phyloP scores from a whole-genome alignment of 2,797 vertebrate species.

The Coreius guichenoti region DNA sequence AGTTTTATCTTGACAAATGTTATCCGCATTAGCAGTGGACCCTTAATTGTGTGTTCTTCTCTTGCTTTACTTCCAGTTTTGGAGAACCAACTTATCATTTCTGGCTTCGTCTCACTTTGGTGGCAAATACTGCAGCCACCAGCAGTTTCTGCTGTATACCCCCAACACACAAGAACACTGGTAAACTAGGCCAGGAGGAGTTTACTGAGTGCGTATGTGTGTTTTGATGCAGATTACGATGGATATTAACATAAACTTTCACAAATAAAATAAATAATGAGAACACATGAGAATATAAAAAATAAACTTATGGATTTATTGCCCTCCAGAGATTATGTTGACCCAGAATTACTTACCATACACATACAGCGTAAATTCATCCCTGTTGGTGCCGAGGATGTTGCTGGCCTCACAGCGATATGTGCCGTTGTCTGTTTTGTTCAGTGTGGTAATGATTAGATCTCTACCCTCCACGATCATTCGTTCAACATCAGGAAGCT shows the following conservation, averaged over 20 bases:
- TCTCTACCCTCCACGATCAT: constrained; percentile 97
- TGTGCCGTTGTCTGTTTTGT: constrained; percentile 99
- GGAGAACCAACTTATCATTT: constrained; percentile 73
- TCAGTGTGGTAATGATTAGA: constrained; percentile 93
- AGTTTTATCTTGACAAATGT: constrained; percentile 70
- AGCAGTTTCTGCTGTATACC: constrained; percentile 65
- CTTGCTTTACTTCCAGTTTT: constrained; percentile 64
- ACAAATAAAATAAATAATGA: constrained; percentile 41
- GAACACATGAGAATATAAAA: constrained; percentile 27
- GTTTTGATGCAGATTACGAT: constrained; percentile 11
- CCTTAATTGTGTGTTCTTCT: constrained; percentile 70
- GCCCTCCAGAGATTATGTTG: neutral
- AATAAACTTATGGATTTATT: constrained; percentile 17
- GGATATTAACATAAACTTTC: constrained; percentile 37
- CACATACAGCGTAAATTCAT: constrained; percentile 95
- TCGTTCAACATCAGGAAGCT: constrained; percentile 94
- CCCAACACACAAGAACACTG: constrained; percentile 58
- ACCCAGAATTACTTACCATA: constrained; percentile 85
- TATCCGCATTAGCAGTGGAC: constrained; percentile 61
- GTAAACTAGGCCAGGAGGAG: constrained; percentile 64
- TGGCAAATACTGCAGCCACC: constrained; percentile 71
- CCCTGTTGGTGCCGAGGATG: constrained; percentile 92
- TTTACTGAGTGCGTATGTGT: constrained; percentile 22
- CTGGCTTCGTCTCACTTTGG: constrained; percentile 60
- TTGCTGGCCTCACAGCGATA: constrained; percentile 98